A percentile compares a stretch with the other conserved stretches of the same genome.
Evolutionary conservation across 2,797 vertebrate genomes (phyloP).

Genomic region (Agapornis canus): DNA sequence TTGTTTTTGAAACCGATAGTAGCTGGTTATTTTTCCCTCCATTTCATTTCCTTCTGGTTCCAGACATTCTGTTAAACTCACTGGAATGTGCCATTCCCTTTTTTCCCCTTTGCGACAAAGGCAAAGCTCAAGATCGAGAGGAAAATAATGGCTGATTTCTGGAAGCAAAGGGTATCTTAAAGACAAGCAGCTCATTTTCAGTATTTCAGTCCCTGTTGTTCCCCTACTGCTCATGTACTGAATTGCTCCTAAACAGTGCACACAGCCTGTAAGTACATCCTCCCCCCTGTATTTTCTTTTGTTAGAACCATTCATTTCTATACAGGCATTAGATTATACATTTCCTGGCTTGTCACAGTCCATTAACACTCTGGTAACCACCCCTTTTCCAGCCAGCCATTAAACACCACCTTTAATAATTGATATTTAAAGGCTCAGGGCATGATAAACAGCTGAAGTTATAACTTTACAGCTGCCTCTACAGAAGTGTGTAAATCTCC

Average conservation of each 20-base stretch:
- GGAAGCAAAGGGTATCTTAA: not conserved
- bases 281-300: constrained; percentile 6
- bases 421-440: constrained; percentile 69
- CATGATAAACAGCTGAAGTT: constrained; percentile 51
- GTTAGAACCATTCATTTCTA: constrained; percentile 36
- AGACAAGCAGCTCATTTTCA: constrained; percentile 35
- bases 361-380: constrained; percentile 39
- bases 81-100: not conserved
- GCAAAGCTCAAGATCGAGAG: not conserved
- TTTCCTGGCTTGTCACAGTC: constrained; percentile 19
- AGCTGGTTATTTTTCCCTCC: not conserved
- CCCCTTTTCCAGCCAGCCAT: constrained; percentile 44
- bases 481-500: constrained; percentile 38
- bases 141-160: not conserved
- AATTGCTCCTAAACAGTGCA: constrained; percentile 53
- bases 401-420: constrained; percentile 68
- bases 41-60: constrained; percentile 20
- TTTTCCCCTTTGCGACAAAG: not conserved
- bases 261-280: constrained; percentile 46
- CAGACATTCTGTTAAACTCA: constrained; percentile 26
- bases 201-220: constrained; percentile 51
- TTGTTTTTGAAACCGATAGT: not conserved
- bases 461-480: constrained; percentile 40
- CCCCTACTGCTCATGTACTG: constrained; percentile 42
- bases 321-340: constrained; percentile 44